These are phyloP conservation scores for Sebastes iracundus DNA, from an alignment of 2,797 vertebrate genomes.

Conservation along the genomic window DNA sequence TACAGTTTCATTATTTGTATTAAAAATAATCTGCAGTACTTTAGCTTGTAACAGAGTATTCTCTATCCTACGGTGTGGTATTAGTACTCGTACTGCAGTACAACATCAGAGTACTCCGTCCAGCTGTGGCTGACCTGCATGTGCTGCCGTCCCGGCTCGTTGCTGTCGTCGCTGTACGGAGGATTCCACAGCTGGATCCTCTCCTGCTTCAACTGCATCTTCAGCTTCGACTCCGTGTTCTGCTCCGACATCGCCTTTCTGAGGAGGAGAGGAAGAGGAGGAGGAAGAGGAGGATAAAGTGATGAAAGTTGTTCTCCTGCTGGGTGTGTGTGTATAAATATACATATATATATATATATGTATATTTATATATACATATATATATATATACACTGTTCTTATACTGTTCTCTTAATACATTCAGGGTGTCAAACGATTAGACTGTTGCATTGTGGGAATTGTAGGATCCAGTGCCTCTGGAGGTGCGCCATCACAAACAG, in stretches of 20 bases:
- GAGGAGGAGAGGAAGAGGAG: neutral
- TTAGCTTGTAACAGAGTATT: no score
- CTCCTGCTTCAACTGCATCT: conserved; percentile 87
- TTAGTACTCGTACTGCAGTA: neutral
- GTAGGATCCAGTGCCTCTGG: neutral
- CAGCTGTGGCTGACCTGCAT: conserved; percentile 81
- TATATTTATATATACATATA: no score
- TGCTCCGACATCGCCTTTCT: conserved; percentile 85
- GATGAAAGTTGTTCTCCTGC: no score
- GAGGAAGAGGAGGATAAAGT: neutral
- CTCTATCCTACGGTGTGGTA: neutral
- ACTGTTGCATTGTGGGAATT: neutral
- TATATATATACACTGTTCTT: no score
- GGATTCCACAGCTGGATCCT: conserved; percentile 92
- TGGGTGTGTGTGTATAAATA: no score
- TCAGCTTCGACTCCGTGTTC: conserved; percentile 89
- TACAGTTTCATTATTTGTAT: no score
- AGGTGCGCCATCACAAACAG: neutral
- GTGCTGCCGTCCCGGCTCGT: conserved; percentile 75
- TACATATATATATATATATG: no score
- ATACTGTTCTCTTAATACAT: no score
- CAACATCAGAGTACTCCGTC: neutral
- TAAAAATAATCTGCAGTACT: no score
- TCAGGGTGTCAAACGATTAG: no score
- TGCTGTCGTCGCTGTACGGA: conserved; percentile 86